A percentile compares a stretch with the other conserved stretches of the same genome.
These are phyloP conservation scores for Anas platyrhynchos DNA, from an alignment of 2,113 vertebrate species.

Conservation along the genomic window DNA sequence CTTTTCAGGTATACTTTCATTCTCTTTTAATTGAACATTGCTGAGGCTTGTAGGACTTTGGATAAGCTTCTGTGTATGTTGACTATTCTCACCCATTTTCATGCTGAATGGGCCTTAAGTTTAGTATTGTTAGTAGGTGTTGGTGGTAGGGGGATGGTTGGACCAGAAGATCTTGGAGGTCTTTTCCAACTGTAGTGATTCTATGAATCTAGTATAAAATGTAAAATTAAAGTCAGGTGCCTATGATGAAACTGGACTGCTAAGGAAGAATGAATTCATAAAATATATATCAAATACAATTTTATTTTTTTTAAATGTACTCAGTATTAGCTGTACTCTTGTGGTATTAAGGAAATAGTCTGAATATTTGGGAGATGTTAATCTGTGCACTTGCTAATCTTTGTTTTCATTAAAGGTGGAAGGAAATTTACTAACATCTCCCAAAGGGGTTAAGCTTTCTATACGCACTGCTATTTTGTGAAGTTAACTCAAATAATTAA, in stretches of 20 bases:
- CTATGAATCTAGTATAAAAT: background rate
- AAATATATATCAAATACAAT: background rate
- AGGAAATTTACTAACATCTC: background rate
- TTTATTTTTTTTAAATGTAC: background rate
- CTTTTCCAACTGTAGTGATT: too few relatives aligned
- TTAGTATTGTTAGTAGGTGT: too few relatives aligned
- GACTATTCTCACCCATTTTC: too few relatives aligned
- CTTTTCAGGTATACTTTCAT: background rate
- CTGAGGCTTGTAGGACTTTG: background rate
- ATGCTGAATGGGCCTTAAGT: too few relatives aligned
- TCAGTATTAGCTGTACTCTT: background rate
- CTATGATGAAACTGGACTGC: background rate
- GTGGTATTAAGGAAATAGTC: background rate
- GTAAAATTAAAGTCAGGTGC: background rate
- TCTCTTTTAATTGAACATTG: background rate
- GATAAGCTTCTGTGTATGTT: too few relatives aligned
- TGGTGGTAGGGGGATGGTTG: too few relatives aligned
- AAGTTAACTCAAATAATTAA: background rate
- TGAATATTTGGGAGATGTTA: too few relatives aligned
- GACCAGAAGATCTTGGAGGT: too few relatives aligned
- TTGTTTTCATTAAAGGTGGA: too few relatives aligned
- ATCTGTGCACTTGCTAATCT: too few relatives aligned
- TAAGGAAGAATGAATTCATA: background rate
- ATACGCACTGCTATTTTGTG: background rate
- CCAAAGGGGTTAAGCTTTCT: background rate